Conservation (phyloP, 1,140 invertebrate species). For the Brachionus rubens region DNA sequence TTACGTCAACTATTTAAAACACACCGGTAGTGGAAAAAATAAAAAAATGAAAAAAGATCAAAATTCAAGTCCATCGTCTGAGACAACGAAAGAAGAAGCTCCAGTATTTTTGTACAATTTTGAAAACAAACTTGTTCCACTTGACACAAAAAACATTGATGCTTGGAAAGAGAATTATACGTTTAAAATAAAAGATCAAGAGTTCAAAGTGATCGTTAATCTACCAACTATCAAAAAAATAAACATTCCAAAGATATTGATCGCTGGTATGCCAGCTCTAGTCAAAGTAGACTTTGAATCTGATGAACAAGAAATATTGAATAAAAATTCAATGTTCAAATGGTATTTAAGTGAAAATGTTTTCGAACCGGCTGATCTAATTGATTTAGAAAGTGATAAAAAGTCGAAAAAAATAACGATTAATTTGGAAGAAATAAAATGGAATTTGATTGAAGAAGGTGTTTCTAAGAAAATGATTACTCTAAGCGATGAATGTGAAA, state of each 20-base stretch:
- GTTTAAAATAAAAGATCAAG: slow-evolving; percentile 15
- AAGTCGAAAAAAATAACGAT: slow-evolving; percentile 8
- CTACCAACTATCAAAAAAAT: slow-evolving; percentile 23
- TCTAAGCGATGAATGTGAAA: slow-evolving; percentile 3
- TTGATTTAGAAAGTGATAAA: background rate
- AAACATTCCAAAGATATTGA: slow-evolving; percentile 6
- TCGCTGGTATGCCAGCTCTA: slow-evolving; percentile 38
- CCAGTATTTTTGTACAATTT: background rate
- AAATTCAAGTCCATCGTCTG: background rate
- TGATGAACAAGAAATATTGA: background rate
- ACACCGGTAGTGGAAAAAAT: background rate
- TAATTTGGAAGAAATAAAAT: background rate
- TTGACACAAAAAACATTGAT: slow-evolving; percentile 42
- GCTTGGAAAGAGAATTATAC: slow-evolving; percentile 43
- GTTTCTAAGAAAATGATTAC: background rate
- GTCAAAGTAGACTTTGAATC: slow-evolving; percentile 6
- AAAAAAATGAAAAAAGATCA: slow-evolving; percentile 39
- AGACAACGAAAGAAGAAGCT: background rate
- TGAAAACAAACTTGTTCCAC: background rate
- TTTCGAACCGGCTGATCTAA: background rate
- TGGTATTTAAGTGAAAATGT: slow-evolving; percentile 28
- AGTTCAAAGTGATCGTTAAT: slow-evolving; percentile 39
- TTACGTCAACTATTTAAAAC: background rate
- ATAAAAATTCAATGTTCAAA: slow-evolving; percentile 37
- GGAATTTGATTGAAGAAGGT: slow-evolving; percentile 4